Evolutionary conservation across 2,797 vertebrate genomes (phyloP).

Genomic region (Gymnopithys bicolor): DNA sequence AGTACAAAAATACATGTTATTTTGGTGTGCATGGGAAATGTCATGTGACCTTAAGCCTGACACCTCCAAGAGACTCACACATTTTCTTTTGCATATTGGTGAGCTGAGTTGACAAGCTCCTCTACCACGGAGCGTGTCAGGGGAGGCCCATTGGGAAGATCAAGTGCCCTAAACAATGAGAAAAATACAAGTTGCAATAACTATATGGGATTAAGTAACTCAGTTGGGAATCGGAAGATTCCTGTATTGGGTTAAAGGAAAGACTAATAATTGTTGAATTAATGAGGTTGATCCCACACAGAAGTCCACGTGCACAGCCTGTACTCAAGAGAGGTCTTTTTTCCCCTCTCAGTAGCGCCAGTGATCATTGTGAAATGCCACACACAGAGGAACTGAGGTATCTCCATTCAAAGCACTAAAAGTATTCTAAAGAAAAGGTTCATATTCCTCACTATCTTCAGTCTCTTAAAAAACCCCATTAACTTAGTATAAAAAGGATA

Average conservation of each 20-base stretch:
- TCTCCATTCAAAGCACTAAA: not conserved
- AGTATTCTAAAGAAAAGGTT: not conserved
- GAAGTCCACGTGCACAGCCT: not conserved
- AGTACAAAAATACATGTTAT: not conserved
- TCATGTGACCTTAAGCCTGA: not conserved
- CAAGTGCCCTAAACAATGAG: not conserved
- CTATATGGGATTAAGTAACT: not conserved
- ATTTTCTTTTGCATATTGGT: not conserved
- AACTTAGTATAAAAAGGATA: not conserved
- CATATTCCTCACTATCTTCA: not conserved
- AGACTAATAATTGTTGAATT: not conserved
- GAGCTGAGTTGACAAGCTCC: not conserved
- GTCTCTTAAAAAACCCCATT: not conserved
- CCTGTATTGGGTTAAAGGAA: not conserved
- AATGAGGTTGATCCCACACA: not conserved
- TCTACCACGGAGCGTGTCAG: fast-evolving
- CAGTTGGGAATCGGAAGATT: not conserved
- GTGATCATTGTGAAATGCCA: not conserved
- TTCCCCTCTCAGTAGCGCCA: not conserved
- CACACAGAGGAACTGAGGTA: fast-evolving
- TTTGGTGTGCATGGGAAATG: not conserved
- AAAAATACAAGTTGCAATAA: not conserved
- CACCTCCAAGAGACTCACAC: not conserved
- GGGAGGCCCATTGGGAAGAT: not conserved
- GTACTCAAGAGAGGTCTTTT: not conserved